phyloP scores from a whole-genome alignment of 2,113 vertebrate species.

The Myotis yumanensis region DNA sequence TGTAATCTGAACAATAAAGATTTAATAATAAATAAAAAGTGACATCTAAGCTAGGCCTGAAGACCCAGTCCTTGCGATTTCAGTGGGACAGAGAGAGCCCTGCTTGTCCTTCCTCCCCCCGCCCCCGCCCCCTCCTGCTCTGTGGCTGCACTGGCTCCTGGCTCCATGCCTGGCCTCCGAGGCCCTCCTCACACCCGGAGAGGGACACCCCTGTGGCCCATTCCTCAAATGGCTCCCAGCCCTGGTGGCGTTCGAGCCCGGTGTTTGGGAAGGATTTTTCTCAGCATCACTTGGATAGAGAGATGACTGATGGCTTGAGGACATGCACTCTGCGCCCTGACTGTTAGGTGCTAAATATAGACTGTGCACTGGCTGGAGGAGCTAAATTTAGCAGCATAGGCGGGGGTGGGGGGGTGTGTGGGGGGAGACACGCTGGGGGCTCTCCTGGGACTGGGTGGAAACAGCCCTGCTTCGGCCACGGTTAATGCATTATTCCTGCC shows the following conservation, averaged over 20 bases:
- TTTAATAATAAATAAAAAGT: no score
- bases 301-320: slow-evolving; percentile 16
- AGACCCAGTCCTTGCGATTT: no score
- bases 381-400: background rate
- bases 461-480: slow-evolving; percentile 45
- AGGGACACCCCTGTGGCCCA: background rate
- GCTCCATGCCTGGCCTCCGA: background rate
- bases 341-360: slow-evolving; percentile 67
- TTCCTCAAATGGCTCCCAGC: background rate
- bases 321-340: slow-evolving; percentile 16
- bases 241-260: background rate
- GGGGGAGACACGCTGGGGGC: background rate
- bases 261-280: slow-evolving; percentile 32
- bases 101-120: background rate
- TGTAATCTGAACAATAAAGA: no score
- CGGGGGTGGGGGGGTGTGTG: accelerated
- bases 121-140: background rate
- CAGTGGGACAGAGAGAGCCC: background rate
- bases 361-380: background rate
- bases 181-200: background rate
- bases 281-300: background rate
- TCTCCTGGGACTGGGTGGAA: slow-evolving; percentile 58
- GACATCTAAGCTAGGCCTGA: background rate
- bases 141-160: background rate
- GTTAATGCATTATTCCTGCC: slow-evolving; percentile 31